Conservation (phyloP, 1,140 invertebrate species). For the Capitella teleta region DNA sequence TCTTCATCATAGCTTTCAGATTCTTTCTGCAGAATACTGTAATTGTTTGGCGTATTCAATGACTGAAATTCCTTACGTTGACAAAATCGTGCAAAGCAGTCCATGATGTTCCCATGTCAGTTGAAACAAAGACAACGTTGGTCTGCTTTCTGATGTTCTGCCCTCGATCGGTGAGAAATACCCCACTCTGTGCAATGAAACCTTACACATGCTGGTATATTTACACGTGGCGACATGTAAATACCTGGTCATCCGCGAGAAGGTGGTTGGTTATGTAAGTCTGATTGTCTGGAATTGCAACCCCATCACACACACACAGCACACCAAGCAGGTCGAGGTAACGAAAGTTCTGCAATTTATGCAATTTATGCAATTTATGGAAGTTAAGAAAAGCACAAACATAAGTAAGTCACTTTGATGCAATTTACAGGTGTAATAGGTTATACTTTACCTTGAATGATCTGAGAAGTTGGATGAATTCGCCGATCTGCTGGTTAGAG, state of each 20-base stretch:
- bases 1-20: conserved; percentile 20
- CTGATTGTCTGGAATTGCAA: conserved; percentile 40
- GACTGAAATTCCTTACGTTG: too few relatives aligned
- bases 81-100: too few relatives aligned
- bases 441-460: conserved; percentile 29
- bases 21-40: neutral
- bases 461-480: conserved; percentile 27
- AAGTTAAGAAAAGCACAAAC: too few relatives aligned
- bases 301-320: conserved; percentile 39
- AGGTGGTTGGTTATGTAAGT: conserved; percentile 41
- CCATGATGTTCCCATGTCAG: conserved; percentile 22
- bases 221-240: too few relatives aligned
- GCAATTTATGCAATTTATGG: too few relatives aligned
- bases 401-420: too few relatives aligned
- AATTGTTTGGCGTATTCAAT: too few relatives aligned
- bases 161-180: conserved; percentile 9
- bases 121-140: conserved; percentile 19
- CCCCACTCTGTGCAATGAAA: neutral
- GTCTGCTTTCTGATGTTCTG: conserved; percentile 7
- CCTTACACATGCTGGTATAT: too few relatives aligned
- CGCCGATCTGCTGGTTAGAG: conserved; percentile 29
- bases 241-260: too few relatives aligned
- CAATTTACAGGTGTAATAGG: too few relatives aligned
- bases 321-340: conserved; percentile 39
- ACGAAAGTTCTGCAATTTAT: conserved; percentile 37